These are phyloP conservation scores for Stomatorhinus ivindoensis DNA, from an alignment of 2,113 vertebrate species.

Conservation along the genomic window DNA sequence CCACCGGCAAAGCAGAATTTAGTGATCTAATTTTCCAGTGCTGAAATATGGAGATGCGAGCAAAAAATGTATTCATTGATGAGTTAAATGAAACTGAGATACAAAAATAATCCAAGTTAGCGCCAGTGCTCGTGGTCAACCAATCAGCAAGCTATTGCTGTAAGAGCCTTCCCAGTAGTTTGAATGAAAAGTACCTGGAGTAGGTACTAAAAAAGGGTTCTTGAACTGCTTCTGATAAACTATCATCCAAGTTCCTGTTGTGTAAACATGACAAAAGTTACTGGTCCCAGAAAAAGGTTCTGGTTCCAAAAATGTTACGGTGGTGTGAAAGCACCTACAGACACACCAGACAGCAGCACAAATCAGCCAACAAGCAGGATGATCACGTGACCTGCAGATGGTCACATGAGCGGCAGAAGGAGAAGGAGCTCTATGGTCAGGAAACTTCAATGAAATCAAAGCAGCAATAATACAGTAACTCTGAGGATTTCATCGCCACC, in stretches of 20 bases:
- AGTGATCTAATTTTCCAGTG: background rate
- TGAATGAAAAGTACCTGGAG: background rate
- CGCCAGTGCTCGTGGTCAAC: background rate
- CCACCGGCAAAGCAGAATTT: background rate
- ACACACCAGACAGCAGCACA: background rate
- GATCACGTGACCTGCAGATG: background rate
- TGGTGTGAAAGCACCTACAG: background rate
- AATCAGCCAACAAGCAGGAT: background rate
- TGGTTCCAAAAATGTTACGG: no score
- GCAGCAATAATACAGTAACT: conserved; percentile 49
- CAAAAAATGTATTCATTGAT: background rate
- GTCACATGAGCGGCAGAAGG: background rate
- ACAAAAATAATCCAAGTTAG: background rate
- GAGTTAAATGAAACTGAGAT: background rate
- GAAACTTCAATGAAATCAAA: conserved; percentile 44
- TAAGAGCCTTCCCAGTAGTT: background rate
- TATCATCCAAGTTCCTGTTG: background rate
- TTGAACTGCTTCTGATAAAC: background rate
- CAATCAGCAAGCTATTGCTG: background rate
- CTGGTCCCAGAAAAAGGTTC: background rate
- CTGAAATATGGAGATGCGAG: background rate
- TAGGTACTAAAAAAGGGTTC: background rate
- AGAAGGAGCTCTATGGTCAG: background rate
- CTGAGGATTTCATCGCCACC: conserved; percentile 48
- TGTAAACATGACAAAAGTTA: background rate